Base-by-base conservation (phyloP, 2,113 vertebrate species). In the Hippoglossus stenolepis region DNA sequence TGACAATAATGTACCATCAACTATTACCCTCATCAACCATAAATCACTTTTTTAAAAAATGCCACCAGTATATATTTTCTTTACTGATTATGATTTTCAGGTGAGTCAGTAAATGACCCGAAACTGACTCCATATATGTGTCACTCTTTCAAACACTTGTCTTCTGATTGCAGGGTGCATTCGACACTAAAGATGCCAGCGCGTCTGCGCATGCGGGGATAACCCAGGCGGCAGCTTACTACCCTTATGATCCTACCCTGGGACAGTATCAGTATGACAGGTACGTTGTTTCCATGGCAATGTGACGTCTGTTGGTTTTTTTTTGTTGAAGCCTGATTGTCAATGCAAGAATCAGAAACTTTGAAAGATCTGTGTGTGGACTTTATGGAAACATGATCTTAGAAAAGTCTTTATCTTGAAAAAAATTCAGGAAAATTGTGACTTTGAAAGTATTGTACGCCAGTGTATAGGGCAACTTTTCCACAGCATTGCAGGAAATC, bases 191-290 rank as follows among this genome's bases (percentile, higher is more conserved):
- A 94, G 97, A 99, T 21, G 94, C 95, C 49, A 93, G 95, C 1
- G 96, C 96, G 61, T 96, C 97, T 93, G 95, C 96, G 83, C 97
- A 97, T 94, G 94, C 96, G 76, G 95, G 97, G 40, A 96, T 99
- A 67, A 93, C 96, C 10, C 97, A 97, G 64, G 95, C 97, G 17
- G 92, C 96, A 73, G 95, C 96, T 59, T 99, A 98, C 91, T 99
- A 98, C 79, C 97, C 97, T 0, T 98, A 98, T 56, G 97, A 99
- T 93, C 96, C 96, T 6, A 95, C 96, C 6, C 88, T 99, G 93
- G 95, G 96, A 92, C 97, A 98, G 93, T 99, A 98, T 86, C 96
- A 98, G 24, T 99, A 99, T 49, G 97, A 98, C 96, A 99, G 97
- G 97, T 99, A 95, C 54, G 82, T 75, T 65, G 49, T 81, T 47